Conservation (phyloP, 2,888 invertebrate genomes). For the Brachylomia viminalis region DNA sequence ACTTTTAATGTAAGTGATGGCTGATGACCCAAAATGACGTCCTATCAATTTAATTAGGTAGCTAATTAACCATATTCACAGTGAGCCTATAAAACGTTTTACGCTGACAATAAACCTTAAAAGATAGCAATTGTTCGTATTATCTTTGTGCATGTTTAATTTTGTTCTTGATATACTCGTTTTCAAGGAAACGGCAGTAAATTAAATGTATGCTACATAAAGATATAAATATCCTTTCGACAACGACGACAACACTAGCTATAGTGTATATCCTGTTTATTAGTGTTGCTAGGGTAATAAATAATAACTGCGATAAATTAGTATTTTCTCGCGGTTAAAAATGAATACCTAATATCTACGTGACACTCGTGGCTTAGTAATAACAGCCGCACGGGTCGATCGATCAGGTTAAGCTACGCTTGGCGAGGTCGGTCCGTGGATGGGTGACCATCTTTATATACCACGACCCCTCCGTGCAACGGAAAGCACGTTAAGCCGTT, state of each 20-base stretch:
- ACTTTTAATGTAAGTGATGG: not conserved
- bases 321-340: no score
- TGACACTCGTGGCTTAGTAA: no score
- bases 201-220: constrained; percentile 31
- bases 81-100: not conserved
- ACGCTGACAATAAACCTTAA: constrained; percentile 29
- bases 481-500: no score
- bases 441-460: no score
- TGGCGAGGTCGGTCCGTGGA: no score
- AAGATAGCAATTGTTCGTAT: constrained; percentile 30
- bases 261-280: not conserved
- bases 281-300: constrained; percentile 26
- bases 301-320: not conserved
- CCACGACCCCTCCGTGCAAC: no score
- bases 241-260: not conserved
- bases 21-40: not conserved
- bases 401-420: no score
- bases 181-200: constrained; percentile 55
- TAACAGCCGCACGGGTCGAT: no score
- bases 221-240: constrained; percentile 48
- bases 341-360: no score
- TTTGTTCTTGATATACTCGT: constrained; percentile 42
- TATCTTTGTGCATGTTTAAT: constrained; percentile 15
- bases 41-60: constrained; percentile 14
- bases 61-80: not conserved